Evolutionary conservation across 1,140 invertebrate genomes (phyloP).

Genomic region (Aphis gossypii): DNA sequence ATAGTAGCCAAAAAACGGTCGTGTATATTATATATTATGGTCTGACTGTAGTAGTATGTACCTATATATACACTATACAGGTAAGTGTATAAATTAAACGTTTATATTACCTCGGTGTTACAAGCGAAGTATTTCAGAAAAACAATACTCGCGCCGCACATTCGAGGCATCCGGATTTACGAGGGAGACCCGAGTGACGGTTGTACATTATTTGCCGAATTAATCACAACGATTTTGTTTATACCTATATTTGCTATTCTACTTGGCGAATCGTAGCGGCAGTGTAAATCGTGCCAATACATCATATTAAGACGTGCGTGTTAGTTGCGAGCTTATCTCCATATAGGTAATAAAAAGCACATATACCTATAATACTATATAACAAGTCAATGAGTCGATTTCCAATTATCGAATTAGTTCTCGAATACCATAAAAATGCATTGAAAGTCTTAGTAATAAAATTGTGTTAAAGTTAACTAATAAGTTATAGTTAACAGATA

Average conservation of each 20-base stretch:
- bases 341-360: too few species aligned
- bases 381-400: too few species aligned
- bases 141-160: not conserved
- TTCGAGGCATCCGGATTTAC: not conserved
- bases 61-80: not conserved
- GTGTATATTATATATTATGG: not conserved
- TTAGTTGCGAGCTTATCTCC: too few species aligned
- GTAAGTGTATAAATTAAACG: not conserved
- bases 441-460: too few species aligned
- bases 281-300: not conserved
- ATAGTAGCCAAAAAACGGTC: conserved; percentile 28
- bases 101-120: not conserved
- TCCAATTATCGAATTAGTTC: too few species aligned
- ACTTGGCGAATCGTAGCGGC: not conserved
- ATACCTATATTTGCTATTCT: not conserved
- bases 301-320: too few species aligned
- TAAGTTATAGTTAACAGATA: too few species aligned
- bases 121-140: not conserved
- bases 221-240: not conserved
- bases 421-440: too few species aligned
- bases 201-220: not conserved
- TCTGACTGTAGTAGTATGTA: not conserved
- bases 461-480: too few species aligned
- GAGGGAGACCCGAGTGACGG: not conserved
- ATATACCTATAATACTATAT: too few species aligned